Conservation (phyloP, 2,113 vertebrate genomes). For the Actenoides lindsayi region DNA sequence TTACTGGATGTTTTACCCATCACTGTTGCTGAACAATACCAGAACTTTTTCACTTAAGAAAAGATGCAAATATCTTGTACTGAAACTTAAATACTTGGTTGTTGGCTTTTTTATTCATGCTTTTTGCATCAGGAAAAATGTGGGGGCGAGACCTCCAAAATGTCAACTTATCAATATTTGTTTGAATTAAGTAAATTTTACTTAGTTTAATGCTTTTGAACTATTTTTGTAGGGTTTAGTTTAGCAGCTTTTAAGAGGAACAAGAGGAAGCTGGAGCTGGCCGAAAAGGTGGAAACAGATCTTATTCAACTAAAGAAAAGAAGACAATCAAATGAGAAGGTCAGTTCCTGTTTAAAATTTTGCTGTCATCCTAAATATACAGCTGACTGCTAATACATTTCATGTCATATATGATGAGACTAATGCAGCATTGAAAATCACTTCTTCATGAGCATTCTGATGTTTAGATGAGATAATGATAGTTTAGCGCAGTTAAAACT, state of each 20-base stretch:
- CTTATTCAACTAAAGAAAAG: constrained; percentile 90
- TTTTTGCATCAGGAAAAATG: not conserved
- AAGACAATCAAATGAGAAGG: constrained; percentile 94
- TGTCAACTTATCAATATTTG: not conserved
- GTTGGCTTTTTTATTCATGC: not conserved
- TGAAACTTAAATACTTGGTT: not conserved
- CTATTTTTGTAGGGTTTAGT: constrained; percentile 90
- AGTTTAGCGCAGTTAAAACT: not conserved
- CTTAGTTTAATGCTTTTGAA: constrained; percentile 37
- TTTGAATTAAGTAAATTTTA: not conserved
- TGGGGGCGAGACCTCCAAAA: not conserved
- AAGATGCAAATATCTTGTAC: not conserved
- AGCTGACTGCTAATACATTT: not conserved
- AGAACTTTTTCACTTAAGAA: not conserved
- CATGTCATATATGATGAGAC: not conserved
- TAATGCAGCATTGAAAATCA: not conserved
- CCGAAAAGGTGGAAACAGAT: constrained; percentile 94
- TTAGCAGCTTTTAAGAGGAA: constrained; percentile 98
- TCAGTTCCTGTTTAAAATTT: constrained; percentile 74
- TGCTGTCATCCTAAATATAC: not conserved
- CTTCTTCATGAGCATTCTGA: not conserved
- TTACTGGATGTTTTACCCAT: not conserved
- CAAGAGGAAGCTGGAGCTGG: constrained; percentile 97
- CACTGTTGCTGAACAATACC: not conserved
- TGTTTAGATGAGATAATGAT: not conserved